Percentiles rank a stretch among this genome's conserved stretches.
Evolutionary conservation across 2,113 vertebrate species (phyloP).

Genomic region (Paratilapia polleni): DNA sequence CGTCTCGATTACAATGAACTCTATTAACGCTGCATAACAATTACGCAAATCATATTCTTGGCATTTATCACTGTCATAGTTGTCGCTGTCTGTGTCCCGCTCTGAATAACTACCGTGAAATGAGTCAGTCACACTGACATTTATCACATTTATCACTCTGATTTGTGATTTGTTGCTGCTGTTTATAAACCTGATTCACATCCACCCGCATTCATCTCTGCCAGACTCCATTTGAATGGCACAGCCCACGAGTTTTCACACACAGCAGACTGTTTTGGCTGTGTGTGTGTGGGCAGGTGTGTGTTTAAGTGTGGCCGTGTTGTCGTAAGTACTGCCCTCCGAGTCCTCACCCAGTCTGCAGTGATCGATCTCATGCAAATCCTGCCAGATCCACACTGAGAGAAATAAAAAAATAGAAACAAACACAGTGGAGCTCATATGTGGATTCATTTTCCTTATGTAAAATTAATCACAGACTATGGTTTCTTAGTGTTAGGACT

Average conservation of each 20-base stretch:
- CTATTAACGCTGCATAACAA: slow-evolving; percentile 44
- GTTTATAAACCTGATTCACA: slow-evolving; percentile 54
- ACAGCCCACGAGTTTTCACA: slow-evolving; percentile 25
- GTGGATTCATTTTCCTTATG: accelerated
- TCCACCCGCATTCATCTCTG: slow-evolving; percentile 31
- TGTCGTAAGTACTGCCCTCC: slow-evolving; percentile 1
- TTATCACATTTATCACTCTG: slow-evolving; percentile 47
- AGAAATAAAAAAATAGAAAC: background rate
- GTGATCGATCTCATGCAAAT: slow-evolving; percentile 28
- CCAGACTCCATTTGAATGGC: slow-evolving; percentile 31
- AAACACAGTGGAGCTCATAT: background rate
- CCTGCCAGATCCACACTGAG: background rate
- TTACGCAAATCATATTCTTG: slow-evolving; percentile 42
- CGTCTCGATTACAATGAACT: background rate
- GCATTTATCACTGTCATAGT: slow-evolving; percentile 53
- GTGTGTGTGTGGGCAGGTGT: background rate
- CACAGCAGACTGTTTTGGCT: slow-evolving; percentile 32
- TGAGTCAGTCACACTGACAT: slow-evolving; percentile 56
- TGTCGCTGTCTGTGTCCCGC: slow-evolving; percentile 16
- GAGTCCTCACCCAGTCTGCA: slow-evolving; percentile 7
- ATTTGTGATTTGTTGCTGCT: slow-evolving; percentile 21
- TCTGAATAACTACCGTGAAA: slow-evolving; percentile 42
- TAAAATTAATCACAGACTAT: background rate
- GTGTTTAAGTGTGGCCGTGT: slow-evolving; percentile 24
- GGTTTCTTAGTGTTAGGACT: accelerated